Evolutionary conservation across 2,888 invertebrate species (phyloP).

Genomic region (Xanthia togata): DNA sequence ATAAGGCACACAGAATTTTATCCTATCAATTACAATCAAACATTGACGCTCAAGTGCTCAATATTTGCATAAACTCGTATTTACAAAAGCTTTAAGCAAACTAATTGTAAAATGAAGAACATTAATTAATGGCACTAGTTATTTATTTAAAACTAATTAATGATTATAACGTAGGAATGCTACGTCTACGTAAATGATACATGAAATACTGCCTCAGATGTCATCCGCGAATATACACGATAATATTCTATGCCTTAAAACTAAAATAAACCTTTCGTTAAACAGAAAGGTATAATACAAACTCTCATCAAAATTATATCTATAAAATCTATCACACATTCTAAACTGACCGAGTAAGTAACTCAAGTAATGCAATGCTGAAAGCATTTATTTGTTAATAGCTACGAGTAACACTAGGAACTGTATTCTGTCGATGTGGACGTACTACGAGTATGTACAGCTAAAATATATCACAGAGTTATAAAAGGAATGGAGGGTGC

Average conservation of each 20-base stretch:
- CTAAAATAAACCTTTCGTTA: conserved; percentile 51
- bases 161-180: conserved; percentile 65
- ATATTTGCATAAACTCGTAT: conserved; percentile 56
- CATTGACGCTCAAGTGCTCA: conserved; percentile 42
- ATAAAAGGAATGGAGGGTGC: conserved; percentile 70
- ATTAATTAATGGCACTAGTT: conserved; percentile 78
- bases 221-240: conserved; percentile 83
- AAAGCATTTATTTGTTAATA: conserved; percentile 47
- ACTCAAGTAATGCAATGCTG: conserved; percentile 55
- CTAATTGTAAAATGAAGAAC: conserved; percentile 46
- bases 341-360: conserved; percentile 75
- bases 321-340: conserved; percentile 65
- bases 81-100: conserved; percentile 61
- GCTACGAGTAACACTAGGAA: conserved; percentile 77
- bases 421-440: conserved; percentile 75
- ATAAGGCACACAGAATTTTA: conserved; percentile 85
- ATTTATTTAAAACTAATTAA: conserved; percentile 69
- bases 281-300: conserved; percentile 52
- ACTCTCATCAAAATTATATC: conserved; percentile 44
- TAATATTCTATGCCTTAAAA: conserved; percentile 54
- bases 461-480: conserved; percentile 74
- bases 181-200: conserved; percentile 73
- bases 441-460: conserved; percentile 63
- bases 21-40: conserved; percentile 57
- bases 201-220: conserved; percentile 90